Percentiles rank a stretch among this genome's conserved stretches.
Evolutionary conservation across 2,797 vertebrate species (phyloP).

Genomic region (Falco concolor): DNA sequence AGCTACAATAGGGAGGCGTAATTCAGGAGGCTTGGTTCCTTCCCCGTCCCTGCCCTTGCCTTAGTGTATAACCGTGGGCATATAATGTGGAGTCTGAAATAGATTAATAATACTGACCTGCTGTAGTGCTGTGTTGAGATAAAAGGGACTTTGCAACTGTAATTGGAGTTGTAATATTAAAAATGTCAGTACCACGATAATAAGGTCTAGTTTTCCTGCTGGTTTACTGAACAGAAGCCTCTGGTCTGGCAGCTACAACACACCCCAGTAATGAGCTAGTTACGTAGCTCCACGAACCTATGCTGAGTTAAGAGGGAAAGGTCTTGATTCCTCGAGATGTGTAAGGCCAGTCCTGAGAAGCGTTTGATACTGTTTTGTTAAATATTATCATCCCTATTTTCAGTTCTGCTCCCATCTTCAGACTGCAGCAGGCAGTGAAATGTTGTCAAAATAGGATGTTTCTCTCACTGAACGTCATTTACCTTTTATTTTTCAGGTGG

Average conservation of each 20-base stretch:
- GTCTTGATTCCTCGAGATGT: background rate
- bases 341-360: background rate
- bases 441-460: background rate
- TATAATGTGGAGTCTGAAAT: background rate
- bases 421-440: background rate
- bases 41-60: background rate
- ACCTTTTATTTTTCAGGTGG: constrained; percentile 81
- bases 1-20: background rate
- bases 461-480: background rate
- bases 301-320: background rate
- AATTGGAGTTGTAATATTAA: background rate
- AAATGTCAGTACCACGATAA: background rate
- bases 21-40: background rate
- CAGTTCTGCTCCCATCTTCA: background rate
- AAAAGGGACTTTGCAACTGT: background rate
- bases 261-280: background rate
- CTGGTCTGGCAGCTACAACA: background rate
- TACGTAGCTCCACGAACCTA: background rate
- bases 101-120: background rate
- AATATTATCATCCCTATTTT: background rate
- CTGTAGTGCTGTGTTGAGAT: background rate
- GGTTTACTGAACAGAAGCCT: background rate
- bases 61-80: background rate
- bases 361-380: background rate
- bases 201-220: background rate